These are phyloP conservation scores for Mesocricetus auratus DNA, from an alignment of 2,113 vertebrate species.

Conservation along the genomic window DNA sequence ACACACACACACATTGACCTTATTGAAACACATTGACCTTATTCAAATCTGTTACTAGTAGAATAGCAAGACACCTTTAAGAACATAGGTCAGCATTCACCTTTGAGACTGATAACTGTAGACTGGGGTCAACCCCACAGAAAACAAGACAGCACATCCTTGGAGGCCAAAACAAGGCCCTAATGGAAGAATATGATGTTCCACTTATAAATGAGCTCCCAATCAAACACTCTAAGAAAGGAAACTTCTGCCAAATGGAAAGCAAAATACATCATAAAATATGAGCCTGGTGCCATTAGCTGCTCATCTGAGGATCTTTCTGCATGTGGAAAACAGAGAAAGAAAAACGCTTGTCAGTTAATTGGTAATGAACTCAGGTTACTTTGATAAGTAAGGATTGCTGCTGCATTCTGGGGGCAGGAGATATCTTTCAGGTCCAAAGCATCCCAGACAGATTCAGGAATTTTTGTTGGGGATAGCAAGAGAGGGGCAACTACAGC, in stretches of 20 bases:
- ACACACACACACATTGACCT: too few species aligned
- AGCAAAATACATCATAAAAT: neutral
- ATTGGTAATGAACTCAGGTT: neutral
- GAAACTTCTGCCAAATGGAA: neutral
- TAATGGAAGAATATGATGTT: neutral
- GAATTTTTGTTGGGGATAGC: neutral
- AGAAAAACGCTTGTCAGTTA: neutral
- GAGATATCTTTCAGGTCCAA: neutral
- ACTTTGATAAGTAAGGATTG: neutral
- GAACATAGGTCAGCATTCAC: neutral
- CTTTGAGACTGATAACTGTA: too few species aligned
- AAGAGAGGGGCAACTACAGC: neutral
- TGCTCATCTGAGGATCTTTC: neutral
- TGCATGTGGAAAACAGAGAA: neutral
- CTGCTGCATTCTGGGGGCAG: neutral
- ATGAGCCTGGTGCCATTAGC: too few species aligned
- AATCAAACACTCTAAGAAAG: too few species aligned
- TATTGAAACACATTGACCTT: too few species aligned
- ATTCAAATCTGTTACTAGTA: accelerated
- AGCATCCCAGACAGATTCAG: neutral
- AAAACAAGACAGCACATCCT: accelerated
- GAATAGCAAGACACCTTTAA: neutral
- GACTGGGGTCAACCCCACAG: neutral
- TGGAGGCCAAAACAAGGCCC: neutral
- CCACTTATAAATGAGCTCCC: neutral